Evolutionary conservation across 2,113 vertebrate genomes (phyloP).

Genomic region (Rhadina sibilatrix): DNA sequence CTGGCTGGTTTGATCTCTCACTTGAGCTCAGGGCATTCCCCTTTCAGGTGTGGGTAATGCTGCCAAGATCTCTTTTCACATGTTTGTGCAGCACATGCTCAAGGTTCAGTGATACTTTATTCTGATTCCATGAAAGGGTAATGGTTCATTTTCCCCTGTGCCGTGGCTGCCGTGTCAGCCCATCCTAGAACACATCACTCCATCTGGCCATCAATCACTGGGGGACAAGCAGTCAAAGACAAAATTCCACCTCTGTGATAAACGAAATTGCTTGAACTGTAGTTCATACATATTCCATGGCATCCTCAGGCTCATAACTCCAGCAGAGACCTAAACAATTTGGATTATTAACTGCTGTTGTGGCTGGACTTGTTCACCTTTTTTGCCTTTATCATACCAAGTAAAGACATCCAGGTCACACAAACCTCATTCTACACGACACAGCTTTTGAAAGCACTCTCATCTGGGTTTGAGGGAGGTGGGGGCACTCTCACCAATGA

Average conservation of each 20-base stretch:
- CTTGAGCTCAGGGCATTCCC: background rate
- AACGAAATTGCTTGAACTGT: constrained; percentile 5
- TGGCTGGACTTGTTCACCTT: background rate
- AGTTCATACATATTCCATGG: background rate
- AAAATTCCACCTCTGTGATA: background rate
- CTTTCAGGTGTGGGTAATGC: background rate
- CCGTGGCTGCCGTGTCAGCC: rapidly evolving
- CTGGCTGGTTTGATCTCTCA: constrained; percentile 24
- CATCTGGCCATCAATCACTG: background rate
- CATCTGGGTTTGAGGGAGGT: background rate
- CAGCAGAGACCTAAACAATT: background rate
- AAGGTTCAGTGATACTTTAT: background rate
- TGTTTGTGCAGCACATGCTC: background rate
- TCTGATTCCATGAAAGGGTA: background rate
- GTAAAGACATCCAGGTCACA: background rate
- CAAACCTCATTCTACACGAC: background rate
- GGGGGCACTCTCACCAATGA: background rate
- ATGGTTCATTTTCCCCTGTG: background rate
- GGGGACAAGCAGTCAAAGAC: background rate
- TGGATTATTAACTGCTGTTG: background rate
- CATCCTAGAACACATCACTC: background rate
- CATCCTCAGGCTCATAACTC: background rate
- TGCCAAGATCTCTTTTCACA: background rate
- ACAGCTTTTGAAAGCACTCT: background rate
- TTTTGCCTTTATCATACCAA: background rate